Percentiles rank a stretch among this genome's conserved stretches.
Evolutionary conservation across 2,113 vertebrate genomes (phyloP).

Genomic region (Orthonyx spaldingii): DNA sequence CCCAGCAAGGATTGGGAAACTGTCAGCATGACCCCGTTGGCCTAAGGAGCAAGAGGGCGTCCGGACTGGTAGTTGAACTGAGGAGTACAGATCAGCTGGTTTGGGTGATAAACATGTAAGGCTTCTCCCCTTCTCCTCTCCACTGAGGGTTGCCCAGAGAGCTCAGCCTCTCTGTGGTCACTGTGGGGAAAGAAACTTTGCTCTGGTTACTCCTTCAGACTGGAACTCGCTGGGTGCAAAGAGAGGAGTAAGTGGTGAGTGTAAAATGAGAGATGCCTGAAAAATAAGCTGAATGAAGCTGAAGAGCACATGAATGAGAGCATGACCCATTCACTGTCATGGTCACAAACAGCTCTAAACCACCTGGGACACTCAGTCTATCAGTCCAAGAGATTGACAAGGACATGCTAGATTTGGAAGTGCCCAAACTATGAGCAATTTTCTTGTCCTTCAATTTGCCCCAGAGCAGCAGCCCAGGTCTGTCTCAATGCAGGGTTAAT

Average conservation of each 20-base stretch:
- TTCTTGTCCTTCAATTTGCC: not conserved
- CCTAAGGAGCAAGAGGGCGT: not conserved
- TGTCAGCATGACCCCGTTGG: not conserved
- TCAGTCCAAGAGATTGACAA: conserved; percentile 14
- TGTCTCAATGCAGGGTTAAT: not conserved
- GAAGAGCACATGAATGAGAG: conserved; percentile 9
- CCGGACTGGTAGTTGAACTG: not conserved
- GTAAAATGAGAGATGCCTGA: not conserved
- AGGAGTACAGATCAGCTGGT: not conserved
- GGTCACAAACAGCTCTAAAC: not conserved
- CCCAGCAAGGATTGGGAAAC: not conserved
- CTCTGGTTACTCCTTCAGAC: not conserved
- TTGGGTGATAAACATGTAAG: not conserved
- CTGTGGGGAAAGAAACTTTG: not conserved
- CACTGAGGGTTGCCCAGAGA: not conserved
- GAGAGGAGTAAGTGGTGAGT: not conserved
- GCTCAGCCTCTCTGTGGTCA: not conserved
- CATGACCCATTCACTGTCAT: not conserved
- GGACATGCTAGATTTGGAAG: not conserved
- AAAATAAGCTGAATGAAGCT: conserved; percentile 20
- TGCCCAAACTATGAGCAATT: not conserved
- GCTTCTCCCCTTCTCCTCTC: not conserved
- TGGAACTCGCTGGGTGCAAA: not conserved
- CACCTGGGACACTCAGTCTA: not conserved
- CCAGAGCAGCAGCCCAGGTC: not conserved